Percentiles rank a stretch among this genome's conserved stretches.
Evolutionary conservation across 2,888 invertebrate genomes (phyloP).

Genomic region (Willowsia nigromaculata): DNA sequence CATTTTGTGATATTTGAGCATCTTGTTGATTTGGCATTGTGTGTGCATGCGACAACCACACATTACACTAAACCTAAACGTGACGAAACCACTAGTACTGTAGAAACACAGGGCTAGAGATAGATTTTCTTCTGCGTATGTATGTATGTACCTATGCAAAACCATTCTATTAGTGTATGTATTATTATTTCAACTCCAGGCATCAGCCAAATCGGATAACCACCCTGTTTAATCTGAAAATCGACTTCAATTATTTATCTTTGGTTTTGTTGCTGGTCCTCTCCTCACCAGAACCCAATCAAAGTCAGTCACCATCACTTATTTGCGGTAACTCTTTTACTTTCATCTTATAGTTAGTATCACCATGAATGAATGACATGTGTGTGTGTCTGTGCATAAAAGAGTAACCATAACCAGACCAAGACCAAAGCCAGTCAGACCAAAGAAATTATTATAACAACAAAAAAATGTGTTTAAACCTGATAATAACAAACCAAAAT

Average conservation of each 20-base stretch:
- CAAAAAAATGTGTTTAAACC: neutral
- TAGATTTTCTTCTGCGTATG: too few species aligned
- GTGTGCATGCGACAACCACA: neutral
- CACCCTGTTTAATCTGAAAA: constrained; percentile 59
- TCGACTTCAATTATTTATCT: constrained; percentile 70
- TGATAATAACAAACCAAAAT: constrained; percentile 48
- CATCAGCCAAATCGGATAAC: constrained; percentile 50
- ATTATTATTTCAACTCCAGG: constrained; percentile 20
- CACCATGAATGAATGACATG: constrained; percentile 47
- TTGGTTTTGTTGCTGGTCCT: constrained; percentile 59
- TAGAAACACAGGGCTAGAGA: neutral
- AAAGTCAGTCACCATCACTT: constrained; percentile 72
- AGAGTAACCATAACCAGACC: constrained; percentile 55
- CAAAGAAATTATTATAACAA: constrained; percentile 30
- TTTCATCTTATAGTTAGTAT: constrained; percentile 42
- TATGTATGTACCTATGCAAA: constrained; percentile 3
- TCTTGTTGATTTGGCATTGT: neutral
- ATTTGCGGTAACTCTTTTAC: constrained; percentile 67
- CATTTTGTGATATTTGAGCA: neutral
- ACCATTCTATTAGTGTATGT: neutral
- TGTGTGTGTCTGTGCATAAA: constrained; percentile 34
- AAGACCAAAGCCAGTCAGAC: constrained; percentile 25
- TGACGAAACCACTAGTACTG: neutral
- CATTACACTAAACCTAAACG: neutral
- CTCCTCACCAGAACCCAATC: constrained; percentile 43